Evolutionary conservation across 30 jellyfish, hydroid and myxozoan genomes (phyloP), one percentile per base, ranked within the genome.

Genomic region (Cassiopea xamachana): DNA sequence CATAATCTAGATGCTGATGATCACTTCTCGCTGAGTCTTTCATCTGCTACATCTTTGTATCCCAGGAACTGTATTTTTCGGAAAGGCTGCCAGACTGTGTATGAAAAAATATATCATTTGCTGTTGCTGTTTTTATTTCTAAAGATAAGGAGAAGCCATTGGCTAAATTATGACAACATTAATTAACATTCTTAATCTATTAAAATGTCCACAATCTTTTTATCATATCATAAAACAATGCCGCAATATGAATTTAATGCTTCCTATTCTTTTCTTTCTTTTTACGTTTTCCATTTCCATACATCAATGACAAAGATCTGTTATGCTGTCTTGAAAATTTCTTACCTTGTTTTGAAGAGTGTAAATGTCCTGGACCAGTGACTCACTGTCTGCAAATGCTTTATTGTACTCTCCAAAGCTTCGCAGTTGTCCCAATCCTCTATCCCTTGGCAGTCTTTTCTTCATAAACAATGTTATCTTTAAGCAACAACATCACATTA

Each of bases 41-140:
- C 69, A 59, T 59, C 2, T 64, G 27, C 74, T 76, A 87, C 94
- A 87, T 87, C 68, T 75, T 75, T 19, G 94, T 87, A 69, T 87
- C 94, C 94, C 94, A 87, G 1, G 72, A 67, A 62, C 19, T 49
- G 12, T 77, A 89, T 59, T 69, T 77, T 39, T 68, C 94, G 9
- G 83, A 19, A 62, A 6, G 74, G 12, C 64, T 73, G 7, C 10
- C 64, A 46, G 64, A 17, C 93, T 85, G 93, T 49, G 7, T 27
- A 46, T 8, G 39, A 71, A 16, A 71, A 71, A 17, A 18, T 2
- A 68, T 68, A 6, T 10, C 39, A 27, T 27, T 27, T 27, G 39
- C 39, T 27, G 39, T 27, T 27, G 39, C 39, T 27, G 39, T 27
- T 27, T 27, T 27, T 27, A 27, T 27, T 27, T 27, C 39, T 27